Conservation (phyloP, 2,888 invertebrate species). For the Coenonympha glycerion region DNA sequence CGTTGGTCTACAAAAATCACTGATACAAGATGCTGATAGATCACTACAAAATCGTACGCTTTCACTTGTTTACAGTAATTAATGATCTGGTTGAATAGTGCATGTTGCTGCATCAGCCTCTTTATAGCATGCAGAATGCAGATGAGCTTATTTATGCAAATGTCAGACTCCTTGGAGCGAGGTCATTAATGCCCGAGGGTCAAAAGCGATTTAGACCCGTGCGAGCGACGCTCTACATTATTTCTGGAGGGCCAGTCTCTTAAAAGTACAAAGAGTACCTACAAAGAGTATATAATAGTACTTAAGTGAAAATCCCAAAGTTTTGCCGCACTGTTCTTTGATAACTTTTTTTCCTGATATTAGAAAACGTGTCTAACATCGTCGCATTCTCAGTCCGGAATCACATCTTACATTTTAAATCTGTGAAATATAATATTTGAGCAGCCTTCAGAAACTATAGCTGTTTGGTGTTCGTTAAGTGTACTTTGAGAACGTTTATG, state of each 20-base stretch:
- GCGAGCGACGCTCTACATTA: background rate
- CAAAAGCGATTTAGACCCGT: background rate
- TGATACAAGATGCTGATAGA: too few species aligned
- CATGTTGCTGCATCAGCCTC: slow-evolving; percentile 68
- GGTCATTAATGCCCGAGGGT: background rate
- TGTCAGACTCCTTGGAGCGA: slow-evolving; percentile 46
- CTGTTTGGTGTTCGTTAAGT: background rate
- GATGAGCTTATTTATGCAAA: slow-evolving; percentile 72
- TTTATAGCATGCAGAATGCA: slow-evolving; percentile 63
- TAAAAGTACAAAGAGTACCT: too few species aligned
- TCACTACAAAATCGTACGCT: background rate
- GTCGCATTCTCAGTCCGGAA: slow-evolving; percentile 41
- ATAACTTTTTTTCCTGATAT: too few species aligned
- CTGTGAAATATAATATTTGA: slow-evolving; percentile 18
- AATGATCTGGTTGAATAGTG: slow-evolving; percentile 69
- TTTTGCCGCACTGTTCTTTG: too few species aligned
- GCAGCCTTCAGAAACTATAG: slow-evolving; percentile 17
- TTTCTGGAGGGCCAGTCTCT: background rate
- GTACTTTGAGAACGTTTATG: too few species aligned
- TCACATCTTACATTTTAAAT: slow-evolving; percentile 48
- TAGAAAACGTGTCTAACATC: slow-evolving; percentile 38
- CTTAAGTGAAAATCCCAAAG: too few species aligned
- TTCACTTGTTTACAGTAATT: slow-evolving; percentile 38
- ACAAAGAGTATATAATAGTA: too few species aligned
- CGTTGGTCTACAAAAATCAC: too few species aligned